Base-by-base conservation (phyloP, 2,797 vertebrate species). In the Poecilia velifera region DNA sequence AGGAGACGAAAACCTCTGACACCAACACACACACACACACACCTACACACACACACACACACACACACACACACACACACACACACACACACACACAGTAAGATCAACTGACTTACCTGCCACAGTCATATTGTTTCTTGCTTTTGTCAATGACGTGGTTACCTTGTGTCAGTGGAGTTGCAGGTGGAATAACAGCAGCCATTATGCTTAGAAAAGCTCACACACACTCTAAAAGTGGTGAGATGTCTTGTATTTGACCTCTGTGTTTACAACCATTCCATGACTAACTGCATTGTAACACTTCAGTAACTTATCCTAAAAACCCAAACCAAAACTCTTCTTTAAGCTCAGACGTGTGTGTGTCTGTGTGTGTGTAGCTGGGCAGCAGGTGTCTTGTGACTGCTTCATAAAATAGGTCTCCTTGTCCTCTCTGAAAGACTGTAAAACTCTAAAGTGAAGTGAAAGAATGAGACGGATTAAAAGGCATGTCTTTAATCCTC, bases 31-130 rank as follows among this genome's bases (percentile, higher is more conserved):
- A 68, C 51, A 36, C 62, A 28, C 53, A 68, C 51, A 36, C 62
- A 28, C n/a, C n/a, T n/a, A n/a, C n/a, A n/a, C n/a, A n/a, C n/a
- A n/a, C n/a, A n/a, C n/a, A n/a, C n/a, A n/a, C n/a, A n/a, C n/a
- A n/a, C n/a, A n/a, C n/a, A n/a, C n/a, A n/a, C n/a, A n/a, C n/a
- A n/a, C n/a, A n/a, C n/a, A n/a, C n/a, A n/a, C n/a, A n/a, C n/a
- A n/a, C n/a, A n/a, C n/a, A n/a, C n/a, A 51, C 20, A 47, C 73
- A 59, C 53, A 68, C 51, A 36, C 62, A 28, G 28, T 18, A 6
- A 51, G 81, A 85, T 90, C 89, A 88, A 76, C 85, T 91, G 81
- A 92, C 92, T 89, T 92, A 82, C 88, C 78, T 90, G 74, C 76
- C 1, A 53, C 78, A 8, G 83, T 74, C 76, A 25, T 62, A 84